These are phyloP conservation scores for Sus scrofa DNA, from an alignment of 2,113 vertebrate genomes.

Conservation along the genomic window DNA sequence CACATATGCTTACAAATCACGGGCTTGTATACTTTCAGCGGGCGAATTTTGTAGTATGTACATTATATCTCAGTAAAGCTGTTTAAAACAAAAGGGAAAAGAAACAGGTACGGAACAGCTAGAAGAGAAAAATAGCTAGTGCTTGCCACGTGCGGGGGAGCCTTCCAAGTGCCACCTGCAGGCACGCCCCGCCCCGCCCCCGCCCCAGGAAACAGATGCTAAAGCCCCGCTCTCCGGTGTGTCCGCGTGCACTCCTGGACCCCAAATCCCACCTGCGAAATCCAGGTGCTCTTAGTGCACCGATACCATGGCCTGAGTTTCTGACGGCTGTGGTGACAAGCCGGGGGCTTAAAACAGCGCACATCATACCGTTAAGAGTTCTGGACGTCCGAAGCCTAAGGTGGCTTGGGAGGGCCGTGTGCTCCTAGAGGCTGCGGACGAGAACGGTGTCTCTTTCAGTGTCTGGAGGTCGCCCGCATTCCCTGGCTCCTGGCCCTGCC, in stretches of 20 bases:
- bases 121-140: background rate
- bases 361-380: background rate
- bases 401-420: background rate
- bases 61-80: too few relatives aligned
- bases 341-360: background rate
- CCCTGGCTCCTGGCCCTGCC: background rate
- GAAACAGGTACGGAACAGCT: too few relatives aligned
- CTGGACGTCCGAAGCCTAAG: background rate
- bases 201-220: background rate
- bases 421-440: background rate
- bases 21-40: background rate
- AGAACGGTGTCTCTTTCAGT: background rate
- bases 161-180: background rate
- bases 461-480: background rate
- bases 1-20: background rate
- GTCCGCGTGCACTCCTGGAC: background rate
- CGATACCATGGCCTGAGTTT: fast-evolving
- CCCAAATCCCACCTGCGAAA: background rate
- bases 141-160: background rate
- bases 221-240: background rate
- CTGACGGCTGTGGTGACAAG: background rate
- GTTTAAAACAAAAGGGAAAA: too few relatives aligned
- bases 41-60: background rate
- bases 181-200: fast-evolving
- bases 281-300: background rate